A percentile compares a stretch with the other conserved stretches of the same genome.
Evolutionary conservation across 1,140 invertebrate genomes (phyloP).

Genomic region (Bombus vancouverensis): DNA sequence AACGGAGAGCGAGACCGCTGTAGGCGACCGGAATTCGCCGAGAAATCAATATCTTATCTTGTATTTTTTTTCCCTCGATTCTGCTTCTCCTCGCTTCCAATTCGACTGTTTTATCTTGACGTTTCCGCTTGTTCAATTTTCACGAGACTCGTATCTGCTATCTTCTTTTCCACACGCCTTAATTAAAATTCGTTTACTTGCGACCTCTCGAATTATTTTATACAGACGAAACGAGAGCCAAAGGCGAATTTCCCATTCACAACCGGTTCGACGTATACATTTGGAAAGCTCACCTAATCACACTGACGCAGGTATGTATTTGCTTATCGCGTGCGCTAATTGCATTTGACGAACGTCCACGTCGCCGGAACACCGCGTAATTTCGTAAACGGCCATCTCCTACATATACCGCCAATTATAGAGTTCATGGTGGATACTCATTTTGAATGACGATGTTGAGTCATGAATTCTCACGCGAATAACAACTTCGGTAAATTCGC

Average conservation of each 20-base stretch:
- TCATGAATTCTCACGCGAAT: too few species aligned
- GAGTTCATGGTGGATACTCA: neutral
- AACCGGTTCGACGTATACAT: neutral
- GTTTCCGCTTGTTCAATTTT: conserved; percentile 29
- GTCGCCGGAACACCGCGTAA: neutral
- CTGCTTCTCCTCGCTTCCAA: neutral
- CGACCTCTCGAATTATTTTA: neutral
- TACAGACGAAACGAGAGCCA: neutral
- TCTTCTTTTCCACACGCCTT: conserved; percentile 38
- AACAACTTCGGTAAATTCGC: too few species aligned
- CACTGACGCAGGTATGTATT: neutral
- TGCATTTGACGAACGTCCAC: neutral
- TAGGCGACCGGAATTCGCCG: neutral
- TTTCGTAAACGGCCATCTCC: neutral
- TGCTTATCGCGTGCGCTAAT: conserved; percentile 21
- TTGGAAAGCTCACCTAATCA: neutral
- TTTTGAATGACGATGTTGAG: too few species aligned
- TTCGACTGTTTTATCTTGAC: conserved; percentile 21
- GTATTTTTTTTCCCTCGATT: neutral
- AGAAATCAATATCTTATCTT: conserved; percentile 47
- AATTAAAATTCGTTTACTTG: conserved; percentile 41
- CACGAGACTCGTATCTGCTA: neutral
- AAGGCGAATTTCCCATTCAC: too few species aligned
- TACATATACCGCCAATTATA: neutral
- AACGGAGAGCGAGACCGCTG: neutral